Evolutionary conservation across 2,888 invertebrate genomes (phyloP), one percentile per base, ranked within the genome.

Genomic region (Drosophila tripunctata): DNA sequence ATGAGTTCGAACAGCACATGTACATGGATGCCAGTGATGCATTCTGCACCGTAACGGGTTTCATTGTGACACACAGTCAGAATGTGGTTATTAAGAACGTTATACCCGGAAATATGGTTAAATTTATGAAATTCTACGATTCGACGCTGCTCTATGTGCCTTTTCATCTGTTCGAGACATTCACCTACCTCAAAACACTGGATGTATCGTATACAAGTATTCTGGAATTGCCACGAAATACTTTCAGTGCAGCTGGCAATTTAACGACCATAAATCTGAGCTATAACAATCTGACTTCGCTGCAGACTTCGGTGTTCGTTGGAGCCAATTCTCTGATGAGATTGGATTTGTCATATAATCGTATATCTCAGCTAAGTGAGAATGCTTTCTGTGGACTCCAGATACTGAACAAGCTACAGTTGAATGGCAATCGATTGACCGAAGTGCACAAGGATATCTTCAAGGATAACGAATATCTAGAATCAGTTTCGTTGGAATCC

Each of bases 41-140:
- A 2, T 90, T 89, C 47, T 91, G 91, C 71, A 91, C 89, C 1
- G 90, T 91, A 2, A 90, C 90, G 14, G 89, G 90, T 0, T 89
- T 91, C 15, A 87, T 82, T 14, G 90, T 90, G n/a, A 89, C 89
- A 0, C 91, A 91, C 58, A 90, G 88, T 56, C 90, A 91, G 58
- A 89, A 89, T 62, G 80, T 91, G 2, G 88, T 90, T 58, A 85
- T 91, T 17, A 83, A 87, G 22, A 79, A 87, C 24, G 87, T 89
- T 62, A 54, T 76, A 3, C 82, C 79, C 24, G 87, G 88, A 0
- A 88, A 89, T 40, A 79, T 84, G 75, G 90, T 90, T 4, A 90
- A 89, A 69, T 90, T 90, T 58, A 90, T 91, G 89, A 91, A 91
- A 54, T 91, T 91, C 74, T 91, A 91, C 65, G 90, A 91, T 12